Base-by-base conservation (phyloP, 2,113 vertebrate species). In the Colistium nudipinnis region DNA sequence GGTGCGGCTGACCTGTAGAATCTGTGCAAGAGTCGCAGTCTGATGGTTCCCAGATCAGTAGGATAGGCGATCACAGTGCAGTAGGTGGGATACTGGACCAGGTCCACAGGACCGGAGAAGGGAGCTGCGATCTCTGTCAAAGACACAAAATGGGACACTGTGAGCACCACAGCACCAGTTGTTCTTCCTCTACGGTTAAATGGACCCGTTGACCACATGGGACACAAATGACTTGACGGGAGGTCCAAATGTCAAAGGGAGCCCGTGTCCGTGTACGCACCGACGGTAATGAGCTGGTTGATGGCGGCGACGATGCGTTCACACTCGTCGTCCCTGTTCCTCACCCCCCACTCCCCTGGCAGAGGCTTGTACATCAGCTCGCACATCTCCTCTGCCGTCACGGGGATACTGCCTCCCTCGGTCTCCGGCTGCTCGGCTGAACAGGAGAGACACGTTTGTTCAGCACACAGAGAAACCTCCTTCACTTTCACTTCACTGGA, bases 11-110 rank as follows among this genome's bases (percentile, higher is more conserved):
- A 98, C 98, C 98, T 97, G 93, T 99, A 99, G 90, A 98, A 99
- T 13, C 94, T 88, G 91, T 97, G 94, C 6, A 88, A 72, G 17
- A 99, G 95, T 17, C 98, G 91, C 80, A 95, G 93, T 56, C 93
- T 92, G 87, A 99, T 97, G 51, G 98, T 98, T 82, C 91, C 94
- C 53, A 99, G 92, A 81, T 99, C 97, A 0, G 97, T 99, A 35
- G 97, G 96, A 75, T 98, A 99, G 7, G 98, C 96, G 11, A 99
- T 89, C 36, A 97, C 94, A 0, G 94, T 95, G 84, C 96, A 96
- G 89, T 99, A 99, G 38, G 94, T 94, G 19, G 98, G 97, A 79
- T 99, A 99, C 0, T 95, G 96, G 57, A 88, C 68, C 11, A 98
- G 89, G 77, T 99, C 97, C 73, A 99, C 98, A 0, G 97, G 97